Percentiles rank a stretch among this genome's conserved stretches.
Conservation (phyloP, 2,888 invertebrate genomes). For the Andrena dorsata region DNA sequence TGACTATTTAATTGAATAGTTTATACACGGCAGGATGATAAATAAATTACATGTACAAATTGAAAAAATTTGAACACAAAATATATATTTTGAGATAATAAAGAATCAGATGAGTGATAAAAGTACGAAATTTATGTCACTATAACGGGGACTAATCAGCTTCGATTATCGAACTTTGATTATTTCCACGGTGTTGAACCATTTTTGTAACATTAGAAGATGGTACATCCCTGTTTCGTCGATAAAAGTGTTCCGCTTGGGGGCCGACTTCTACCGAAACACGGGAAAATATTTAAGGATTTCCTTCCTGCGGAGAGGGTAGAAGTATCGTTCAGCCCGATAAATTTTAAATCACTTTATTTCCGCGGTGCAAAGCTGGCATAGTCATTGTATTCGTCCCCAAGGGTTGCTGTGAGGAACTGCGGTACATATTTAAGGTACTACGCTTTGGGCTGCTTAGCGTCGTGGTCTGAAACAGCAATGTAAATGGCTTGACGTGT, state of each 20-base stretch:
- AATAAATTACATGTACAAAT: too few species aligned
- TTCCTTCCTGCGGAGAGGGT: conserved; percentile 1
- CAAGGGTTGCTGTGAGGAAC: conserved; percentile 1
- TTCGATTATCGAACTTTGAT: neutral
- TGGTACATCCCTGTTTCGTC: neutral
- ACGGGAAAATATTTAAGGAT: conserved; percentile 32
- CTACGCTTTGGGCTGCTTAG: conserved; percentile 19
- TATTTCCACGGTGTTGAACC: neutral
- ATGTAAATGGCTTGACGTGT: neutral
- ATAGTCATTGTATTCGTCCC: conserved; percentile 36
- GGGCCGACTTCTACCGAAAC: neutral
- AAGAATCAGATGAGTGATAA: too few species aligned
- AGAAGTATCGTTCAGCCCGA: conserved; percentile 14
- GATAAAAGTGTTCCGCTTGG: neutral
- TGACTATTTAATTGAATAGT: too few species aligned
- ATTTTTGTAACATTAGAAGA: neutral
- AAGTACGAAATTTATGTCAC: too few species aligned
- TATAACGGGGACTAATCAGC: too few species aligned
- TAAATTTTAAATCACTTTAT: conserved; percentile 54
- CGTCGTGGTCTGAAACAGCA: neutral
- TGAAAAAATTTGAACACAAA: too few species aligned
- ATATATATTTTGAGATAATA: too few species aligned
- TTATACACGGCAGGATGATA: too few species aligned
- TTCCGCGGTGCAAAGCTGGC: conserved; percentile 34
- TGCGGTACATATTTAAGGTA: conserved; percentile 28